These are phyloP conservation scores for Nibea coibor DNA, from an alignment of 2,113 vertebrate genomes.

Conservation along the genomic window DNA sequence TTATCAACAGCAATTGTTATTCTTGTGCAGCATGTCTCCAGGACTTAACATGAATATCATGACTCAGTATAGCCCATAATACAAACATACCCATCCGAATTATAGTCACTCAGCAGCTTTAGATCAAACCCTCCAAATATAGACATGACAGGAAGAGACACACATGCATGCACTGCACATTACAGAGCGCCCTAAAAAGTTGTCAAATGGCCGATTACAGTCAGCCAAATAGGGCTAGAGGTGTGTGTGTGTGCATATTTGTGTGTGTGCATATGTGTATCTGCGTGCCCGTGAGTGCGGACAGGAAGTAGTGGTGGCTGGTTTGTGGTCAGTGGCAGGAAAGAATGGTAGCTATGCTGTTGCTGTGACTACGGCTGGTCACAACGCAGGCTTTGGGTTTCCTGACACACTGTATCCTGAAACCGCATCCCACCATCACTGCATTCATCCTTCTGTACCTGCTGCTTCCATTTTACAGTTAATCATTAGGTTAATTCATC, in stretches of 20 bases:
- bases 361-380: conserved; percentile 80
- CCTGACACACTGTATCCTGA: conserved; percentile 72
- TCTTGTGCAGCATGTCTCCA: background rate
- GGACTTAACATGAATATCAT: background rate
- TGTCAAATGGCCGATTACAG: conserved; percentile 67
- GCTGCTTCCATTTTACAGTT: conserved; percentile 8
- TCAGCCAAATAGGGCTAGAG: conserved; percentile 45
- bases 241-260: conserved; percentile 43
- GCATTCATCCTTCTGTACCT: conserved; percentile 43
- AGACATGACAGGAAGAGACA: conserved; percentile 44
- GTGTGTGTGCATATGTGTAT: conserved; percentile 46
- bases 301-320: conserved; percentile 82
- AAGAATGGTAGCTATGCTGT: conserved; percentile 86
- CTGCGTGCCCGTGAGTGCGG: conserved; percentile 59
- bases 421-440: conserved; percentile 72
- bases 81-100: conserved; percentile 3
- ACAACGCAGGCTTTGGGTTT: conserved; percentile 80
- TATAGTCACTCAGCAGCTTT: conserved; percentile 31
- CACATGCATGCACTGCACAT: conserved; percentile 7
- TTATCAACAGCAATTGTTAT: background rate
- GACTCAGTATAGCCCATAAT: background rate
- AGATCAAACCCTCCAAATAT: conserved; percentile 41
- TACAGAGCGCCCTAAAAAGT: conserved; percentile 47
- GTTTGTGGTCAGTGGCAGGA: conserved; percentile 84
- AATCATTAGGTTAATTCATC: background rate